Evolutionary conservation across 2,797 vertebrate species (phyloP).

Genomic region (Caiman crocodilus): DNA sequence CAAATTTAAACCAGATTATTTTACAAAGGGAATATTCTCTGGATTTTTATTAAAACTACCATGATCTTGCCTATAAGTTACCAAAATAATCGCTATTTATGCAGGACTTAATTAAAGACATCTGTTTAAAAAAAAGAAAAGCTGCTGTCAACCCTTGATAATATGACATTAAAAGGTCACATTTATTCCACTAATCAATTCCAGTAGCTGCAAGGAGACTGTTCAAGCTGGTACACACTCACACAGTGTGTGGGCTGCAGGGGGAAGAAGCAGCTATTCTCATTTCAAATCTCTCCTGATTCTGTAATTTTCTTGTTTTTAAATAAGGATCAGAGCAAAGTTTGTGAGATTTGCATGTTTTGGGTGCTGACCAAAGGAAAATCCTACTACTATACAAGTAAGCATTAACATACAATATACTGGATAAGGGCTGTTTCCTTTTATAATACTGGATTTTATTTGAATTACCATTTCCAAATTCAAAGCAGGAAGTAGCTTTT

Average conservation of each 20-base stretch:
- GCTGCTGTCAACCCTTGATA: slow-evolving; percentile 23
- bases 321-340: neutral
- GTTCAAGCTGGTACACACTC: neutral
- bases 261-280: neutral
- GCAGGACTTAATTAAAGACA: neutral
- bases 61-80: neutral
- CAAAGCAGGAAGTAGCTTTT: too few species aligned
- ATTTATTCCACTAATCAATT: neutral
- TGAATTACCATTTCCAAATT: too few species aligned
- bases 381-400: neutral
- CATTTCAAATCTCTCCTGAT: neutral
- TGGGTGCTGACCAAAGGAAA: neutral
- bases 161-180: slow-evolving; percentile 51
- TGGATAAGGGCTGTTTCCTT: too few species aligned
- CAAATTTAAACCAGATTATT: neutral
- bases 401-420: too few species aligned
- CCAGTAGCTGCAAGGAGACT: slow-evolving; percentile 6
- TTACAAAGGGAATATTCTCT: neutral
- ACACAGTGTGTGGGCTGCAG: neutral
- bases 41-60: neutral
- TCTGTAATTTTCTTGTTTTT: neutral
- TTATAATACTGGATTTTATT: too few species aligned
- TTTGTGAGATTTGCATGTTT: neutral
- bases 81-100: neutral
- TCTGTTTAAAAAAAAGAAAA: neutral